Percentiles rank a stretch among this genome's conserved stretches.
phyloP scores from a whole-genome alignment of 2,113 vertebrate genomes.

The Grammatotria lemairii region DNA sequence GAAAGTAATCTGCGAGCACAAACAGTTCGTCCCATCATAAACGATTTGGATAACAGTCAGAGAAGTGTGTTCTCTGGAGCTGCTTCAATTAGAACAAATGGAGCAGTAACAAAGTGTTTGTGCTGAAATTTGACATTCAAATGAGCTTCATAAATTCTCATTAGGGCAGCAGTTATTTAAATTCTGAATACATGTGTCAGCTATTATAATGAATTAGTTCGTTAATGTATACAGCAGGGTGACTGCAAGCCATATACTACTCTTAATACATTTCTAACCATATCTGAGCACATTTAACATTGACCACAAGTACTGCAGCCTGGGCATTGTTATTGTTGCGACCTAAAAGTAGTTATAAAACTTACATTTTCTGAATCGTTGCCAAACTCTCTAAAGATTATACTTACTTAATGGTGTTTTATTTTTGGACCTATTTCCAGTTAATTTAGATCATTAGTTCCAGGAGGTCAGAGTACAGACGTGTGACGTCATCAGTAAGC shows the following conservation, averaged over 20 bases:
- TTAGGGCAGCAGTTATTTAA: background rate
- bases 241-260: background rate
- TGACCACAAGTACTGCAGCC: background rate
- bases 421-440: rapidly evolving
- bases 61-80: background rate
- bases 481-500: background rate
- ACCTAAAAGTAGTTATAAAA: background rate
- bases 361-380: background rate
- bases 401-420: background rate
- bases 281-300: background rate
- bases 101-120: background rate
- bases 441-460: background rate
- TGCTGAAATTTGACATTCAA: background rate
- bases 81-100: background rate
- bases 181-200: background rate
- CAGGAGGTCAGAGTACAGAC: background rate
- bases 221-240: background rate
- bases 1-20: background rate
- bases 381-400: background rate
- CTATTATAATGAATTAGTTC: background rate
- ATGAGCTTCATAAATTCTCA: background rate
- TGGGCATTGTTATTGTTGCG: rapidly evolving
- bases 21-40: background rate
- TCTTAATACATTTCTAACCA: background rate
- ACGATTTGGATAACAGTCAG: rapidly evolving